Conservation (phyloP, 2,888 invertebrate genomes). For the Ectemnius cavifrons region DNA sequence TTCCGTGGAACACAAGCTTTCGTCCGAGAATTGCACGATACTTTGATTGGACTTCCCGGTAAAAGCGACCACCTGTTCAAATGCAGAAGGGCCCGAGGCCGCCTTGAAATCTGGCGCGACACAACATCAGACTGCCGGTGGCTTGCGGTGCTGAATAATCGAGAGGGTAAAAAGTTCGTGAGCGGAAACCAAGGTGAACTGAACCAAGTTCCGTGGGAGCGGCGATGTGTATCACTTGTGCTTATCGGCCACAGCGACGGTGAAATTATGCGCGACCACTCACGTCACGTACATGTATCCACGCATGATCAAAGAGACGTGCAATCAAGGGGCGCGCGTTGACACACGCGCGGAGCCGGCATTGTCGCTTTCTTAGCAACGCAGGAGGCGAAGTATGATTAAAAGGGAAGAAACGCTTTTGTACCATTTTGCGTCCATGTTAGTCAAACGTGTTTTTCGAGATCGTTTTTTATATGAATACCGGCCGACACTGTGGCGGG, state of each 20-base stretch:
- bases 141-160: conserved; percentile 10
- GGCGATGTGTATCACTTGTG: conserved; percentile 38
- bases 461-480: conserved; percentile 62
- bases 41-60: neutral
- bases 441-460: conserved; percentile 65
- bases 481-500: conserved; percentile 33
- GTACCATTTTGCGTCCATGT: conserved; percentile 73
- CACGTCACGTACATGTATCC: no score
- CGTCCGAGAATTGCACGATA: neutral
- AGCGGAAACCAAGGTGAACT: conserved; percentile 48
- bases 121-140: neutral
- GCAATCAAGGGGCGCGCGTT: conserved; percentile 65
- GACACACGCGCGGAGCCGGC: conserved; percentile 12
- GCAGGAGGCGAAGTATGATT: neutral
- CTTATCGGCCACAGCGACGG: conserved; percentile 32
- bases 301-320: conserved; percentile 63
- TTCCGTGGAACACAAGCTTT: neutral
- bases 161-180: conserved; percentile 31
- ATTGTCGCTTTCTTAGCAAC: conserved; percentile 17
- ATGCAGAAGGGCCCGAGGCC: neutral
- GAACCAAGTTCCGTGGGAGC: neutral
- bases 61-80: conserved; percentile 11
- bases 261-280: conserved; percentile 2
- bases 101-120: neutral
- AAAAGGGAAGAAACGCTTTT: conserved; percentile 63